Evolutionary conservation across 2,888 invertebrate genomes (phyloP).

Genomic region (Phyto melanocephala): DNA sequence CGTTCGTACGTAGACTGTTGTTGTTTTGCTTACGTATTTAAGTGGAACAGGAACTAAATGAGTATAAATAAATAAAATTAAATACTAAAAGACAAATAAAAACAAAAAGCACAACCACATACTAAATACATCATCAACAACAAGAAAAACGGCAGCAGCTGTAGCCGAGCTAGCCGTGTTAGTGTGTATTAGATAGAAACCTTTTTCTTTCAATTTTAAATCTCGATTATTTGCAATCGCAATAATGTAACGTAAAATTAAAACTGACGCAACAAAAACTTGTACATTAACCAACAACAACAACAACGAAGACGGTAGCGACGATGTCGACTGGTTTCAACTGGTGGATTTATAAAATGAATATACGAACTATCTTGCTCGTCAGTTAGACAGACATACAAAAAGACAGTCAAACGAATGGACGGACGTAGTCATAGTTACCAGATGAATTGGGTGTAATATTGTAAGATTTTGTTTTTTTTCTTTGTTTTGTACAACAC

Average conservation of each 20-base stretch:
- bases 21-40: slow-evolving; percentile 55
- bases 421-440: too few species aligned
- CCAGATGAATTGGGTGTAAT: too few species aligned
- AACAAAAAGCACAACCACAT: slow-evolving; percentile 13
- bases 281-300: background rate
- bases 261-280: slow-evolving; percentile 56
- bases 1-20: slow-evolving; percentile 31
- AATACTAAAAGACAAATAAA: background rate
- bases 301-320: background rate
- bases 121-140: slow-evolving; percentile 17
- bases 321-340: slow-evolving; percentile 24
- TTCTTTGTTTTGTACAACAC: too few species aligned
- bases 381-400: background rate
- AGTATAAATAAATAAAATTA: slow-evolving; percentile 22
- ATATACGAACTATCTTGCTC: slow-evolving; percentile 21
- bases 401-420: too few species aligned
- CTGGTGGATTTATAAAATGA: background rate
- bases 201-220: slow-evolving; percentile 51
- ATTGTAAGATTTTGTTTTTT: too few species aligned
- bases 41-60: slow-evolving; percentile 66
- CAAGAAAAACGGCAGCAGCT: slow-evolving; percentile 22
- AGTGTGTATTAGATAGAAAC: slow-evolving; percentile 32
- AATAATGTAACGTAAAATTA: slow-evolving; percentile 51
- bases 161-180: slow-evolving; percentile 28
- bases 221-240: slow-evolving; percentile 62